These are phyloP conservation scores for Porites evermanni DNA, from an alignment of 92 coral and sea anemone species.

Conservation along the genomic window DNA sequence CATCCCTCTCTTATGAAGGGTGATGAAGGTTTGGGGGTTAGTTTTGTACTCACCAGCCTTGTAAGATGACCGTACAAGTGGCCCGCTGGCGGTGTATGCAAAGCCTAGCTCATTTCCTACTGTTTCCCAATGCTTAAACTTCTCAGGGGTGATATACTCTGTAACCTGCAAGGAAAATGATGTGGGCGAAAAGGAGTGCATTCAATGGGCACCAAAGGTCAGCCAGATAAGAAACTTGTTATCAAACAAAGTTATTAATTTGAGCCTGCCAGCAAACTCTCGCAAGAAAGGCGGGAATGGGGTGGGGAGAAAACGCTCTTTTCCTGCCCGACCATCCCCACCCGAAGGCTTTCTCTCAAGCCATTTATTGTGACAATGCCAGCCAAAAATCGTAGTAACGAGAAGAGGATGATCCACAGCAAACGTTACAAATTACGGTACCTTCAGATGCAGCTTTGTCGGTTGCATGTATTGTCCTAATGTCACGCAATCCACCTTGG, in stretches of 20 bases:
- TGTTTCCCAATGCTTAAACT: slow-evolving; percentile 91
- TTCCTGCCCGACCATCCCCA: no score
- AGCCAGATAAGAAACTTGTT: no score
- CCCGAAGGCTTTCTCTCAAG: no score
- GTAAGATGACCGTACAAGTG: slow-evolving; percentile 97
- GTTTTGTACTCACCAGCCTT: slow-evolving; percentile 81
- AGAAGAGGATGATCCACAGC: neutral
- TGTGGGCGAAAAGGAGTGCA: no score
- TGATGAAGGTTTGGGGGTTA: no score
- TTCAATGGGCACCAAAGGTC: no score
- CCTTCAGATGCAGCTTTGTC: slow-evolving; percentile 96
- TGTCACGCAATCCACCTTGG: slow-evolving; percentile 92
- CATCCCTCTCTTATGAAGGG: neutral
- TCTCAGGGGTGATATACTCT: slow-evolving; percentile 96
- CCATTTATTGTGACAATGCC: neutral
- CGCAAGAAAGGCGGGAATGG: no score
- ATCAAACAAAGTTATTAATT: no score
- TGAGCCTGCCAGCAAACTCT: no score
- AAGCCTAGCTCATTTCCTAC: slow-evolving; percentile 95
- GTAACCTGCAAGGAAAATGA: slow-evolving; percentile 73
- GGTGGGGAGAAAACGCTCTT: no score
- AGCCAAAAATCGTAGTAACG: neutral
- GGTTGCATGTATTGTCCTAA: slow-evolving; percentile 99
- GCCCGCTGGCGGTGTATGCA: slow-evolving; percentile 98
- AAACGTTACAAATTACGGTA: neutral